Evolutionary conservation across 53 echinoderm and acorn worm genomes (phyloP).

Genomic region (Echinometra lucunter): DNA sequence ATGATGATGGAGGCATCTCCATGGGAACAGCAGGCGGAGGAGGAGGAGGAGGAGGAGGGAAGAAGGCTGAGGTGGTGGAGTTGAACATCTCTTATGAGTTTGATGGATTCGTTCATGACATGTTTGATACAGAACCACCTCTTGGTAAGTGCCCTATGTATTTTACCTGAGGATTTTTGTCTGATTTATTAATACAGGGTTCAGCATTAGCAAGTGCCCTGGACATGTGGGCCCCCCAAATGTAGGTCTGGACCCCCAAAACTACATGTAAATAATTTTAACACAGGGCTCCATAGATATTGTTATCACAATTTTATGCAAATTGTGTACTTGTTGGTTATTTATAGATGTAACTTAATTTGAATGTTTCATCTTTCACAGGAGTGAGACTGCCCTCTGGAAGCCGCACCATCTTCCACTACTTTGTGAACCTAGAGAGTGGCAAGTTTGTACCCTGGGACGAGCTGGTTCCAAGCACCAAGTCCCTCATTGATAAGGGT

Average conservation of each 20-base stretch:
- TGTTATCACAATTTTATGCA: too few relatives aligned
- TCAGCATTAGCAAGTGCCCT: too few relatives aligned
- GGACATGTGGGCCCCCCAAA: too few relatives aligned
- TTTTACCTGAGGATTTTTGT: too few relatives aligned
- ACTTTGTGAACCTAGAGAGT: constrained; percentile 96
- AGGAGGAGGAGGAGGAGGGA: constrained; percentile 68
- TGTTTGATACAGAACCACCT: constrained; percentile 98
- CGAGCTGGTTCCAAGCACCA: constrained; percentile 96
- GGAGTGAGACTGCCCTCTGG: constrained; percentile 97
- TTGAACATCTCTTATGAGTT: constrained; percentile 96
- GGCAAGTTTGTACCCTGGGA: constrained; percentile 99
- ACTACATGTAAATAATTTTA: too few relatives aligned
- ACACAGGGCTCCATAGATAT: too few relatives aligned
- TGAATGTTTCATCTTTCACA: constrained; percentile 13
- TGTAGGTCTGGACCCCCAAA: too few relatives aligned
- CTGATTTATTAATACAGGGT: too few relatives aligned
- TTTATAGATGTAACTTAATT: too few relatives aligned
- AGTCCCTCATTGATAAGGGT: constrained; percentile 98
- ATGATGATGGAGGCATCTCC: constrained; percentile 95
- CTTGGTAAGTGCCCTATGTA: constrained; percentile 75
- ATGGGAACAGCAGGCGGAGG: constrained; percentile 59
- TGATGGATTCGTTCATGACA: constrained; percentile 96
- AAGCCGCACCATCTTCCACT: constrained; percentile 98
- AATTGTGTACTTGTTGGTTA: too few relatives aligned
- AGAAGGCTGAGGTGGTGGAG: constrained; percentile 73